A percentile compares a stretch with the other conserved stretches of the same genome.
Evolutionary conservation across 2,113 vertebrate genomes (phyloP).

Genomic region (Spermophilus dauricus): DNA sequence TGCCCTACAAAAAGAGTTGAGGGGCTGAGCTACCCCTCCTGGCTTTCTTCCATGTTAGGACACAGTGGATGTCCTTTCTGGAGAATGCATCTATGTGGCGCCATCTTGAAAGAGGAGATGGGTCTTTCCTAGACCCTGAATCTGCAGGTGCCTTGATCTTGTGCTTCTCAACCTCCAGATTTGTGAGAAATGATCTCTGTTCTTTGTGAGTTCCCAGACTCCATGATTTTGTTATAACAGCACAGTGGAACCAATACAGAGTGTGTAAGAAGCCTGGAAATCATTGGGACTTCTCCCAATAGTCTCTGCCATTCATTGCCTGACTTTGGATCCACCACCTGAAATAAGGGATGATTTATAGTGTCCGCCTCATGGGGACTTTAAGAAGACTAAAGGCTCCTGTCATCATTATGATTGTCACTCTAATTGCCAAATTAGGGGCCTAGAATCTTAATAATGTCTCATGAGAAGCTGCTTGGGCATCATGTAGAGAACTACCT

Average conservation of each 20-base stretch:
- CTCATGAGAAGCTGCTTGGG: not conserved
- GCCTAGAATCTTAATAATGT: not conserved
- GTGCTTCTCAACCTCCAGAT: not conserved
- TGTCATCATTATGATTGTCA: not conserved
- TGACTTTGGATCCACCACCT: not conserved
- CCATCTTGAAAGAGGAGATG: not conserved
- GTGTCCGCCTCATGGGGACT: not conserved
- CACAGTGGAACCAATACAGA: not conserved
- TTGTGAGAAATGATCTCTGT: not conserved
- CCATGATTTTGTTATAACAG: not conserved
- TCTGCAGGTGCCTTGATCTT: not conserved
- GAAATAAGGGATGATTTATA: not conserved
- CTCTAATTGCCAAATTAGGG: not conserved
- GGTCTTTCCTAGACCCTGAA: not conserved
- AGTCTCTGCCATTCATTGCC: not conserved
- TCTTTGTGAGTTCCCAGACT: not conserved
- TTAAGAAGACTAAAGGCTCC: not conserved
- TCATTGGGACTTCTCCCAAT: no score
- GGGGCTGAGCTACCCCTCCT: not conserved
- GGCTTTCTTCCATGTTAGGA: not conserved
- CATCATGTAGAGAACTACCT: accelerated
- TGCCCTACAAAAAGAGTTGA: not conserved
- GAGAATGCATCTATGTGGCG: not conserved
- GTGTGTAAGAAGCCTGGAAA: not conserved
- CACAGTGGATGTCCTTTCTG: no score